Evolutionary conservation across 2,797 vertebrate species (phyloP).

Genomic region (Brotogeris chrysoptera): DNA sequence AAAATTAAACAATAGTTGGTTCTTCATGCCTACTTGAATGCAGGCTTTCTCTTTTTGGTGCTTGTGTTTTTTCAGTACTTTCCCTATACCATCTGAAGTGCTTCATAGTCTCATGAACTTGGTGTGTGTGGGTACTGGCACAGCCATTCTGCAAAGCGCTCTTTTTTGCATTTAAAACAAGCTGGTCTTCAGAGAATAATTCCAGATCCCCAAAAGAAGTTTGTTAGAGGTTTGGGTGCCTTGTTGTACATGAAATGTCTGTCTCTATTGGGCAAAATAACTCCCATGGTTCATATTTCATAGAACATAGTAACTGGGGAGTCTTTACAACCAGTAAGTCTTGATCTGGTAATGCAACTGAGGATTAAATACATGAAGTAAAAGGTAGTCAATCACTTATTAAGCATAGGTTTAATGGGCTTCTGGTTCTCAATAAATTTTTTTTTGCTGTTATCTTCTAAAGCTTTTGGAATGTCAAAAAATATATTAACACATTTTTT

Average conservation of each 20-base stretch:
- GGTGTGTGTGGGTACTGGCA: not conserved
- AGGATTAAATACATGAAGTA: not conserved
- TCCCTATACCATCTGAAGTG: not conserved
- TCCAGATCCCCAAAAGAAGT: not conserved
- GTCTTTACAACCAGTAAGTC: not conserved
- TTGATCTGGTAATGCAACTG: not conserved
- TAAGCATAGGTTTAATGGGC: not conserved
- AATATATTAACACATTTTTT: not conserved
- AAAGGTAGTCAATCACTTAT: not conserved
- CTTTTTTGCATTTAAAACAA: not conserved
- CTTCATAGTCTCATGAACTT: not conserved
- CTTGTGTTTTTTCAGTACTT: not conserved
- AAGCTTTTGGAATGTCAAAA: not conserved
- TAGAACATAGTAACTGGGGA: not conserved
- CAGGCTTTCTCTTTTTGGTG: not conserved
- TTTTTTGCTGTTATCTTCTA: not conserved
- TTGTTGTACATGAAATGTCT: not conserved
- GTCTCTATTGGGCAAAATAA: not conserved
- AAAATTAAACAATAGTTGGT: not conserved
- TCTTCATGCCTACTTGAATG: not conserved
- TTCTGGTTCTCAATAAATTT: not conserved
- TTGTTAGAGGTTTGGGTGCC: not conserved
- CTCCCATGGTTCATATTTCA: not conserved
- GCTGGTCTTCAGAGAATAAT: not conserved
- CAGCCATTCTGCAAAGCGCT: not conserved